Evolutionary conservation across 1,140 invertebrate genomes (phyloP), one percentile per base, ranked within the genome.

Genomic region (Leguminivora glycinivorella): DNA sequence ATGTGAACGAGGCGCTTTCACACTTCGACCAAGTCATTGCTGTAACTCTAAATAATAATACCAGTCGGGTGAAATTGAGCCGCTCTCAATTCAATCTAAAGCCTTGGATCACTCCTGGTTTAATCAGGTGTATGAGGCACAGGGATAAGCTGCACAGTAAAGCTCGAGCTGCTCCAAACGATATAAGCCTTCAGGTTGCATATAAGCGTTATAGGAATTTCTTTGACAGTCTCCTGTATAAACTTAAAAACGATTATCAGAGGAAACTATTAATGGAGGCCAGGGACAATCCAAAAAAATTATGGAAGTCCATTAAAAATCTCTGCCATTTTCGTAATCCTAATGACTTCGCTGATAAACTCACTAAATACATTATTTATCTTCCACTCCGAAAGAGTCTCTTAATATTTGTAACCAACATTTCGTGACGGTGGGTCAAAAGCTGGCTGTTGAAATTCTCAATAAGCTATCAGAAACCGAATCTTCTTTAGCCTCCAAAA

Each of bases 21-120:
- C 24, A 10, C 5, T 58, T 58, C 14, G 25, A 58, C 25, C 3
- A 58, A 26, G 12, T 58, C 12, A 26, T 58, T 12, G 24, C 52
- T n/a, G n/a, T n/a, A n/a, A n/a, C 38, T 12, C 1, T 40, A 40
- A 40, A 12, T 40, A 40, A 40, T 10, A 40, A 40, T 10, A 40
- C 6, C 12, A 40, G 38, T 6, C 38, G 38, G 10, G 38, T 40
- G 38, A 40, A 40, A 40, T 9, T 10, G 1, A 40, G 38, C 12
- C 38, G 38, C 38, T 40, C 38, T 10, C 5, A 40, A 40, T 10
- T 9, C 12, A 40, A 40, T 29, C 29, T 67, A 1, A 67, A 67
- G 19, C 66, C 66, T 17, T 67, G 66, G 66, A 67, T 67, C 17
- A 67, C n/a, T n/a, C n/a, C n/a, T n/a, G n/a, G n/a, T n/a, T n/a